Evolutionary conservation across 2,797 vertebrate species (phyloP), one percentile per base, ranked within the genome.

Genomic region (Chaunax sp.): DNA sequence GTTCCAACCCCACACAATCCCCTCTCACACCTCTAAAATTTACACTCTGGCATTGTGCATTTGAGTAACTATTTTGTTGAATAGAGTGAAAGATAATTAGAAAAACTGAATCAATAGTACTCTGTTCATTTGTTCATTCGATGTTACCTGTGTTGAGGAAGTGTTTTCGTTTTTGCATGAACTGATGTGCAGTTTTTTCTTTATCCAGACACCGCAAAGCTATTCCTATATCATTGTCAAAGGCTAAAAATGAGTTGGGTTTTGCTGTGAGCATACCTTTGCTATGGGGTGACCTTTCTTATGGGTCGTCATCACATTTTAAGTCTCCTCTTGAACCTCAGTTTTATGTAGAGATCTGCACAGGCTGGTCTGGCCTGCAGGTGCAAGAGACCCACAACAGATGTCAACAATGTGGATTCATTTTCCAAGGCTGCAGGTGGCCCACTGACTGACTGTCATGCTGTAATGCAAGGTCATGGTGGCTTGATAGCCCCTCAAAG

Each of bases 1-100:
- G 80, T 76, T 77, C 52, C 44, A 63, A 16, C 40, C 26, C 19
- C 50, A 55, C 60, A 63, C 33, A 22, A 50, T 15, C 64, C 41
- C 6, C 35, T 55, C 53, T 57, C 57, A 23, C 22, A 45, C 47
- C 58, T 67, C 46, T 57, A 13, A 72, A 62, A 60, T 20, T 72
- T 59, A 54, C 58, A 40, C 58, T 68, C 22, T 74, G 69, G 74
- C 68, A 53, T 56, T 66, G 60, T 54, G 37, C 23, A 16, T 66
- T 66, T 60, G 0, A 2, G 47, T 40, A 18, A 45, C 20, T 6
- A 64, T 15, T 26, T 49, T 50, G 13, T 30, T 30, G 25, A 26
- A 23, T 15, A 46, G 55, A 23, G 22, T 68, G 19, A 55, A 40
- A 18, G 38, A 4, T 4, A 40, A 12, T 30, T 30, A 30, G 5